Base-by-base conservation (phyloP, 2,113 vertebrate species). In the Origma solitaria region DNA sequence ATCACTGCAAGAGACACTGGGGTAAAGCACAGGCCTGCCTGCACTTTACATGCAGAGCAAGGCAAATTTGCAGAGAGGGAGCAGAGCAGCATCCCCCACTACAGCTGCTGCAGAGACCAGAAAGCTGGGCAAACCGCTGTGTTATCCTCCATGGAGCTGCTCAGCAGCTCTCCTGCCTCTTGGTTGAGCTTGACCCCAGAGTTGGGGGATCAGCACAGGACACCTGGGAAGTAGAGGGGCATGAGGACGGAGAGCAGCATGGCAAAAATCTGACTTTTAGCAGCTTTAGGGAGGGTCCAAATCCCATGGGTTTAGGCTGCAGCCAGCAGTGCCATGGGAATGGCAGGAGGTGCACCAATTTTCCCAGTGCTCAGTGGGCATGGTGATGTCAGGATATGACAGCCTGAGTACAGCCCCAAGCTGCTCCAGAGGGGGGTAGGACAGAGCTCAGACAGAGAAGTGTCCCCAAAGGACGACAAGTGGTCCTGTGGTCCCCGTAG, bases 1-100 rank as follows among this genome's bases (percentile, higher is more conserved):
- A 0, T 99, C 99, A 0, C 99, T 99, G 98, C 60, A 95, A 82
- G 50, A 96, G 42, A 91, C 9, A 19, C 7, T 3, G 3, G 11
- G 35, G 18, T 81, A n/a, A 94, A 45, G 45, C 37, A n/a, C 1
- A 0, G 47, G 42, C 30, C 40, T 61, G 31, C 57, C 51, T 47
- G 38, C 23, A 15, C 64, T 71, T n/a, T 7, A 30, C 24, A 33
- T 24, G 60, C 21, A 64, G 24, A 53, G 21, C 0, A 0, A n/a
- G 57, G 7, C 27, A 45, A 9, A n/a, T 69, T 23, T 51, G 7
- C 4, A 0, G 11, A 38, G 6, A 7, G 18, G 21, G 30, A 61
- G 11, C 17, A 81, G 33, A 78, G 35, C 11, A 57, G 19, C 40
- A 23, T 0, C n/a, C 40, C n/a, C 10, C 57, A 7, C 51, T 44